Percentiles rank a stretch among this genome's conserved stretches.
Evolutionary conservation across 2,888 invertebrate genomes (phyloP).

Genomic region (Drosophila meridiana): DNA sequence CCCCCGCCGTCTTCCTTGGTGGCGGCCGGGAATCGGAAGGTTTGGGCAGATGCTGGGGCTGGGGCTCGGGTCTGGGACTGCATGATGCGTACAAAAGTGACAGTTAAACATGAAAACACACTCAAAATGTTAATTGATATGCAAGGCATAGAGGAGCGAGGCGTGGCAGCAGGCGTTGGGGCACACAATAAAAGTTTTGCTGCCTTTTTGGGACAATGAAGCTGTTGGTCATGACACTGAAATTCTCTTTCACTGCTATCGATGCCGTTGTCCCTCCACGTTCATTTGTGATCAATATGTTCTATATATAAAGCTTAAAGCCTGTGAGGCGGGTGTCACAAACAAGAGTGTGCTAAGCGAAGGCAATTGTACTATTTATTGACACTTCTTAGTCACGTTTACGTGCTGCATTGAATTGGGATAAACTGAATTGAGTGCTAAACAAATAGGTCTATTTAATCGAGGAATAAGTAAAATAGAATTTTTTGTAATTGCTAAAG

Average conservation of each 20-base stretch:
- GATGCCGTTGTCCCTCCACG: conserved; percentile 1
- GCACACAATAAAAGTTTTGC: conserved; percentile 20
- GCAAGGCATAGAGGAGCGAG: conserved; percentile 24
- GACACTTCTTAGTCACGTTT: not conserved
- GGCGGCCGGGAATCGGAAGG: conserved; percentile 34
- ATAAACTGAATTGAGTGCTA: not conserved
- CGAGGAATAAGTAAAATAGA: too few relatives aligned
- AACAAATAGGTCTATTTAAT: not conserved
- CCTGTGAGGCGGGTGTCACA: not conserved
- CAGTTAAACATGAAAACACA: conserved; percentile 74
- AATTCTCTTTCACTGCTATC: conserved; percentile 23
- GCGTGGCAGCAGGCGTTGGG: not conserved
- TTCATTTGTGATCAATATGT: conserved; percentile 10
- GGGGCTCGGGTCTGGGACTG: conserved; percentile 32
- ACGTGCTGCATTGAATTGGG: not conserved
- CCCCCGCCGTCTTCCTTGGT: not conserved
- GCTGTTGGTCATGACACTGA: conserved; percentile 29
- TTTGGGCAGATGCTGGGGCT: conserved; percentile 12
- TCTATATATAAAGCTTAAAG: conserved; percentile 1
- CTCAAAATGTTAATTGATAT: conserved; percentile 74
- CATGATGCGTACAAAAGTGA: conserved; percentile 73
- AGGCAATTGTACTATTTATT: not conserved
- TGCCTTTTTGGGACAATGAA: conserved; percentile 15
- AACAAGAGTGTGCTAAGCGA: not conserved
- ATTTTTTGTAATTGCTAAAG: too few relatives aligned